Conservation (phyloP, 1,140 invertebrate species). For the Neuroterus valhalla region DNA sequence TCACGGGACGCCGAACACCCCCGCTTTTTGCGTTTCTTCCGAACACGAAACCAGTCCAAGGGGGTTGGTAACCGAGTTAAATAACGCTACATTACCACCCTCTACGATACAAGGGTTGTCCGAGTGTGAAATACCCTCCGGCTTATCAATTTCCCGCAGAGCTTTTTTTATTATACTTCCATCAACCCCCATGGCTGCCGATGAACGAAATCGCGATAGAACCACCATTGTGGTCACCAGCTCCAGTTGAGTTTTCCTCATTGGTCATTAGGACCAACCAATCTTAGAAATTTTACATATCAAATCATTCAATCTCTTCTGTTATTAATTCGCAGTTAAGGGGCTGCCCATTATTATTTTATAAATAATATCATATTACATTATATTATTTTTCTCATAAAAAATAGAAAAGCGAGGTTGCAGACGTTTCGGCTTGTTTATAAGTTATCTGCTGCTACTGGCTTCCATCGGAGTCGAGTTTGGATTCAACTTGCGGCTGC, state of each 20-base stretch:
- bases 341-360: too few relatives aligned
- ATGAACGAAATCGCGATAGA: slow-evolving; percentile 30
- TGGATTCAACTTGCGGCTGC: too few relatives aligned
- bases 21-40: slow-evolving; percentile 56
- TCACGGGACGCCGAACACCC: slow-evolving; percentile 73
- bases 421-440: too few relatives aligned
- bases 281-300: too few relatives aligned
- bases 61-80: slow-evolving; percentile 71
- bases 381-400: too few relatives aligned
- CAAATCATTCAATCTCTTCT: too few relatives aligned
- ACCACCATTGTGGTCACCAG: slow-evolving; percentile 25
- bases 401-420: too few relatives aligned
- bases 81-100: slow-evolving; percentile 73
- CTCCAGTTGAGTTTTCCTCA: not conserved
- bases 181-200: slow-evolving; percentile 51
- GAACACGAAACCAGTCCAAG: slow-evolving; percentile 46
- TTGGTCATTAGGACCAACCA: too few relatives aligned
- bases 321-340: too few relatives aligned
- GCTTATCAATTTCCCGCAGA: slow-evolving; percentile 70
- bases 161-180: slow-evolving; percentile 62
- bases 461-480: too few relatives aligned
- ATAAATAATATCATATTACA: too few relatives aligned
- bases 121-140: slow-evolving; percentile 74
- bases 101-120: slow-evolving; percentile 65
- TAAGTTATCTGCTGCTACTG: too few relatives aligned